Conservation (phyloP, 2,797 vertebrate genomes). For the Megaceryle alcyon region DNA sequence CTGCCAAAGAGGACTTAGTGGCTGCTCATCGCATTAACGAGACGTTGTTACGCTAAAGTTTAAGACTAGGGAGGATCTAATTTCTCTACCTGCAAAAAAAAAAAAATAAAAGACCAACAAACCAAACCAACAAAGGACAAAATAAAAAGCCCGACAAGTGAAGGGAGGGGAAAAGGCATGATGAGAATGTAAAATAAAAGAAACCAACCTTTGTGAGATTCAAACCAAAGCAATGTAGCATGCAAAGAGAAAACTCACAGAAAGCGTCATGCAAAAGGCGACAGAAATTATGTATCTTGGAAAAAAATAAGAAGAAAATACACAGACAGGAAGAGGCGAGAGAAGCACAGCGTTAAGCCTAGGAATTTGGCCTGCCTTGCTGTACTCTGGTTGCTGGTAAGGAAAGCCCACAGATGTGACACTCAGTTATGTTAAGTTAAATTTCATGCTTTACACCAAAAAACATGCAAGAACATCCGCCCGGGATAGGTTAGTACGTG, state of each 20-base stretch:
- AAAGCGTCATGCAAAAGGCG: slow-evolving; percentile 74
- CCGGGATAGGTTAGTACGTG: slow-evolving; percentile 60
- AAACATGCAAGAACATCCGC: slow-evolving; percentile 80
- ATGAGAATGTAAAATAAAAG: slow-evolving; percentile 70
- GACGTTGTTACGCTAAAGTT: slow-evolving; percentile 54
- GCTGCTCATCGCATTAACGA: slow-evolving; percentile 16
- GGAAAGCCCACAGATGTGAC: slow-evolving; percentile 94
- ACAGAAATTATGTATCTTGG: slow-evolving; percentile 62
- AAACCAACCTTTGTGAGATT: slow-evolving; percentile 73
- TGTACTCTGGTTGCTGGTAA: slow-evolving; percentile 68
- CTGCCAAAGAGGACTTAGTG: slow-evolving; percentile 45
- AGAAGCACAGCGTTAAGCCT: slow-evolving; percentile 86
- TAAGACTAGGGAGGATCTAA: slow-evolving; percentile 68
- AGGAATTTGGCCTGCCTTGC: slow-evolving; percentile 75
- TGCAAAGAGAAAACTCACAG: slow-evolving; percentile 80
- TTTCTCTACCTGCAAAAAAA: slow-evolving; percentile 73
- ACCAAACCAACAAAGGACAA: slow-evolving; percentile 21
- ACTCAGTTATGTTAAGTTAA: slow-evolving; percentile 89
- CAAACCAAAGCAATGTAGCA: slow-evolving; percentile 75
- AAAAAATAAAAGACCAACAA: neutral
- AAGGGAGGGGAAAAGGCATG: slow-evolving; percentile 26
- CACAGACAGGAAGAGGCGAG: slow-evolving; percentile 70
- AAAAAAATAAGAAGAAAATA: slow-evolving; percentile 26
- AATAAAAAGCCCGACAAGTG: slow-evolving; percentile 63
- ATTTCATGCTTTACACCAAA: slow-evolving; percentile 83